Conservation (phyloP, 2,888 invertebrate species). For the Dicyrtoma fusca region DNA sequence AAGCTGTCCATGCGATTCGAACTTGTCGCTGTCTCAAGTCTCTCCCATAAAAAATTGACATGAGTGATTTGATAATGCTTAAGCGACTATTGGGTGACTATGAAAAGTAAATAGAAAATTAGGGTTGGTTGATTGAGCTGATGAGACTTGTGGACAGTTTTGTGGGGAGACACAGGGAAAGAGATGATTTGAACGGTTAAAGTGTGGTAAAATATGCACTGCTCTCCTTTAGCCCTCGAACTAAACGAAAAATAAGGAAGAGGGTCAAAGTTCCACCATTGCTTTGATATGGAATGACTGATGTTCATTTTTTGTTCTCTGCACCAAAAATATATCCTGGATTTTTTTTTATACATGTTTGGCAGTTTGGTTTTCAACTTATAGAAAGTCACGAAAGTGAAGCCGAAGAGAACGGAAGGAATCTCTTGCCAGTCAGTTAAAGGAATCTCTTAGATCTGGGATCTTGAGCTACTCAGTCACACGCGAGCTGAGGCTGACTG, state of each 20-base stretch:
- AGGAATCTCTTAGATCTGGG: slow-evolving; percentile 10
- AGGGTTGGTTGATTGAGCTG: slow-evolving; percentile 8
- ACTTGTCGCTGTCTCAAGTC: too few relatives aligned
- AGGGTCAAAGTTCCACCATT: slow-evolving; percentile 51
- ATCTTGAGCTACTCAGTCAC: background rate
- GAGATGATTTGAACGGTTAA: background rate
- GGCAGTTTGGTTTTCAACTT: slow-evolving; percentile 32
- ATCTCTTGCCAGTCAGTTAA: slow-evolving; percentile 7
- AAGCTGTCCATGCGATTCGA: too few relatives aligned
- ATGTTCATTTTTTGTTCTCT: slow-evolving; percentile 29
- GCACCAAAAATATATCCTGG: slow-evolving; percentile 39
- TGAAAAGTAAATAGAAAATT: slow-evolving; percentile 16
- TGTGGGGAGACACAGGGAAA: background rate
- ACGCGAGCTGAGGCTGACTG: background rate
- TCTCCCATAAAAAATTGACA: too few relatives aligned
- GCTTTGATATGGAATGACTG: slow-evolving; percentile 35
- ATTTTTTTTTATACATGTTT: slow-evolving; percentile 29
- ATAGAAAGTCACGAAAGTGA: slow-evolving; percentile 30
- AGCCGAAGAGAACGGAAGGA: slow-evolving; percentile 28
- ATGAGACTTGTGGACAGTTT: background rate
- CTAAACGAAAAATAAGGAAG: slow-evolving; percentile 48
- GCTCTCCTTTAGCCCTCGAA: background rate
- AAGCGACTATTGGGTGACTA: background rate
- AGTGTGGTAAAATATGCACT: background rate
- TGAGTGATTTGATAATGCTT: too few relatives aligned